Evolutionary conservation across 2,888 invertebrate species (phyloP).

Genomic region (Cheilosia scutellata): DNA sequence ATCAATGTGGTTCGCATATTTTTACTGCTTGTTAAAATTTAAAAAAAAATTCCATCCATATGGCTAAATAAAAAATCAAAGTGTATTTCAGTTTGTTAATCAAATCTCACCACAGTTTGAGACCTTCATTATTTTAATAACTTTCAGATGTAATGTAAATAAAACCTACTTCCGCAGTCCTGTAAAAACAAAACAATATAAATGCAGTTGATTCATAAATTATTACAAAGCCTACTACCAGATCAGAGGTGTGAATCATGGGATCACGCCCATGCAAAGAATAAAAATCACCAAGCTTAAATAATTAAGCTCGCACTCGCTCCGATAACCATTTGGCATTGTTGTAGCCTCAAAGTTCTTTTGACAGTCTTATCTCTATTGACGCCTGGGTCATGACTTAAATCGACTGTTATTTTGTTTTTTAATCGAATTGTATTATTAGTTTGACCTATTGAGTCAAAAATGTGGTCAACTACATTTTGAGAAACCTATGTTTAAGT

Average conservation of each 20-base stretch:
- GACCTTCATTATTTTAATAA: too few relatives aligned
- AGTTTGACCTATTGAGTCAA: too few relatives aligned
- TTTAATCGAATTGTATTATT: conserved; percentile 28
- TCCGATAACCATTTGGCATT: conserved; percentile 14
- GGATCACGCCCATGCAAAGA: conserved; percentile 10
- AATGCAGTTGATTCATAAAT: background rate
- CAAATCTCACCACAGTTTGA: too few relatives aligned
- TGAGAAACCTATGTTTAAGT: too few relatives aligned
- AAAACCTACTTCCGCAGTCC: conserved; percentile 1
- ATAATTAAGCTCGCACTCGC: conserved; percentile 19
- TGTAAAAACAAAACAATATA: background rate
- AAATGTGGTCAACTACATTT: too few relatives aligned
- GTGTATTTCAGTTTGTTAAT: too few relatives aligned
- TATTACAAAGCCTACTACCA: background rate
- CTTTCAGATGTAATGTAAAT: too few relatives aligned
- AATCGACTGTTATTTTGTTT: conserved; percentile 4
- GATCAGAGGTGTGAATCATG: background rate
- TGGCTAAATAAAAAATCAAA: too few relatives aligned
- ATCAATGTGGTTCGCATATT: too few relatives aligned
- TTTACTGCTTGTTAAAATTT: too few relatives aligned
- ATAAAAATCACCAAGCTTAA: background rate
- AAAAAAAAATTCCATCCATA: too few relatives aligned
- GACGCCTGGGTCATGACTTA: conserved; percentile 17
- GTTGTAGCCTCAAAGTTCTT: conserved; percentile 21
- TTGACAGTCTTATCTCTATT: conserved; percentile 15